Evolutionary conservation across 1,140 invertebrate species (phyloP).

Genomic region (Danaus melanippus): DNA sequence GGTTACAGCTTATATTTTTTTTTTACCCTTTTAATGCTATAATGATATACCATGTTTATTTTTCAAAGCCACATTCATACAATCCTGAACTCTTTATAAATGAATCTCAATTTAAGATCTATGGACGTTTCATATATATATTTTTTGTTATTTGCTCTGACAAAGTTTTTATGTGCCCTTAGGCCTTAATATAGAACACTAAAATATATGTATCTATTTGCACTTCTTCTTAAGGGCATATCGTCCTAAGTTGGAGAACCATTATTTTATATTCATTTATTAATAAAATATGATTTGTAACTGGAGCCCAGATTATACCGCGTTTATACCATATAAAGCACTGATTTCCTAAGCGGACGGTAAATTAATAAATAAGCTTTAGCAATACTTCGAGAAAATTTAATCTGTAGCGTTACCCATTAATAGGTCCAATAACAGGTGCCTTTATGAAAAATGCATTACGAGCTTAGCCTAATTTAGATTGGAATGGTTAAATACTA

Average conservation of each 20-base stretch:
- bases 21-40: too few relatives aligned
- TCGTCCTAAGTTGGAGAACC: too few relatives aligned
- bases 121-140: conserved; percentile 10
- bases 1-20: too few relatives aligned
- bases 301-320: conserved; percentile 14
- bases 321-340: conserved; percentile 19
- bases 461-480: conserved; percentile 14
- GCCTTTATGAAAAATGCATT: conserved; percentile 27
- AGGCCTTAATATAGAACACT: too few relatives aligned
- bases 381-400: conserved; percentile 7
- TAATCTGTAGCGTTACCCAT: conserved; percentile 18
- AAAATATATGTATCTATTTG: too few relatives aligned
- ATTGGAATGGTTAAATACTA: conserved; percentile 11
- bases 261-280: conserved; percentile 14
- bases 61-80: conserved; percentile 3
- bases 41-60: too few relatives aligned
- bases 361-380: conserved; percentile 20
- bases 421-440: conserved; percentile 22
- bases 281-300: conserved; percentile 23
- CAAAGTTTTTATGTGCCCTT: too few relatives aligned
- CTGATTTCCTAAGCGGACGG: conserved; percentile 6
- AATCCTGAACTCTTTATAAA: conserved; percentile 21
- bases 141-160: conserved; percentile 1
- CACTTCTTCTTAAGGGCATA: too few relatives aligned
- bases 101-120: conserved; percentile 15